Evolutionary conservation across 2,113 vertebrate species (phyloP), one percentile per base, ranked within the genome.

Genomic region (Callipepla californica): DNA sequence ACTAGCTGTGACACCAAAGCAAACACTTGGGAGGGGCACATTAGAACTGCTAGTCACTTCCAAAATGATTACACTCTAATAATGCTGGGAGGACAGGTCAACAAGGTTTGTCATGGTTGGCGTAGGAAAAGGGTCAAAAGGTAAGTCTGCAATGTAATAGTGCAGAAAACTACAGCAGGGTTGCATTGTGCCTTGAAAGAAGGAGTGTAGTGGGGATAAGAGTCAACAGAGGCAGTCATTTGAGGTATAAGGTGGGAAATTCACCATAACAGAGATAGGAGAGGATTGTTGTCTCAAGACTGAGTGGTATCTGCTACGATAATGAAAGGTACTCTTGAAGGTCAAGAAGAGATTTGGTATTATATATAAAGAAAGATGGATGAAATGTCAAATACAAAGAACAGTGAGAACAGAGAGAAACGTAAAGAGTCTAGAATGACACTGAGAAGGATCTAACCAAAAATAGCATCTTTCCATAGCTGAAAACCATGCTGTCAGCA

Each of bases 371-470:
- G 55, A 82, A 61, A 48, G 18, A 90, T 12, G 14, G 62, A 47
- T 91, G 82, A 88, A 95, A 91, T 61, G 32, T 67, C 79, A 78
- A 38, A 72, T 74, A 77, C 21, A 42, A 50, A 85, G 48, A 80
- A 28, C 26, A 30, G 51, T 5, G 14, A 53, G 15, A 53, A 53
- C 59, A 83, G 74, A 79, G 44, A 4, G 63, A 85, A 36, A 62
- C 45, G 12, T 6, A 61, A 72, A 61, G 47, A 80, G 11, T 62
- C 67, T 85, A 36, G 67, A 40, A 30, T 76, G 20, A 66, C 85
- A 67, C 21, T 78, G 34, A 69, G 75, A 45, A 50, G 2, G 7
- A 48, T 79, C 30, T 53, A n/a, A 67, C 65, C 65, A 67, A 68
- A 47, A 22, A 68, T 15, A 42, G 47, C 21, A 34, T 23, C 22